A percentile compares a stretch with the other conserved stretches of the same genome.
Conservation (phyloP, 2,113 vertebrate genomes). For the Nothocercus nigrocapillus region DNA sequence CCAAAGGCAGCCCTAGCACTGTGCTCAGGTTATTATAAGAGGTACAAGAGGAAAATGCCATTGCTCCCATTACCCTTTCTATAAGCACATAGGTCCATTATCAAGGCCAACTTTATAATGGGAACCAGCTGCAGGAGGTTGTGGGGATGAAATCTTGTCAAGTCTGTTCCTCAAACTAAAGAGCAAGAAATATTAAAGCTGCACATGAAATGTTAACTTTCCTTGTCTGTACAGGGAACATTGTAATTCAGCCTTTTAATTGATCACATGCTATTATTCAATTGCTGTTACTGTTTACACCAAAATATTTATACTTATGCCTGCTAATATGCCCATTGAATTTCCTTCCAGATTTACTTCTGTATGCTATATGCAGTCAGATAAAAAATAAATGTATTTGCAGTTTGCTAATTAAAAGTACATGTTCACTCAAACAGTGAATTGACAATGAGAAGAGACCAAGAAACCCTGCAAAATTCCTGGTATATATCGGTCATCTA, state of each 20-base stretch:
- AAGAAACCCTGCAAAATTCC: slow-evolving; percentile 46
- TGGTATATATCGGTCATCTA: slow-evolving; percentile 64
- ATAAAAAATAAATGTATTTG: slow-evolving; percentile 46
- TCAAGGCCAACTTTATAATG: slow-evolving; percentile 28
- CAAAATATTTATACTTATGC: not conserved
- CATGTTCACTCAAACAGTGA: slow-evolving; percentile 13
- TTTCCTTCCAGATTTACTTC: not conserved
- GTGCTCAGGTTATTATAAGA: not conserved
- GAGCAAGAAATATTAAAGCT: slow-evolving; percentile 35
- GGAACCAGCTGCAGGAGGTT: slow-evolving; percentile 46
- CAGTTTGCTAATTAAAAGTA: slow-evolving; percentile 64
- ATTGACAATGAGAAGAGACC: slow-evolving; percentile 45
- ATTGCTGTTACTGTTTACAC: not conserved
- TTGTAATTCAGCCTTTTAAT: not conserved
- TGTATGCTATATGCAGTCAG: not conserved
- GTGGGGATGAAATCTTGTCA: slow-evolving; percentile 39
- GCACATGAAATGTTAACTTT: not conserved
- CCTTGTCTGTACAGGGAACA: fast-evolving
- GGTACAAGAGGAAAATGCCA: slow-evolving; percentile 25
- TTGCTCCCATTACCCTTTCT: not conserved
- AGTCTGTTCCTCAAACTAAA: not conserved
- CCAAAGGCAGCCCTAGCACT: not conserved
- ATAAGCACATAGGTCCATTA: slow-evolving; percentile 46
- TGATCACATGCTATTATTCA: not conserved
- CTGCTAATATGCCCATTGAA: not conserved